Evolutionary conservation across 2,888 invertebrate species (phyloP), one percentile per base, ranked within the genome.

Genomic region (Dendrolimus pini): DNA sequence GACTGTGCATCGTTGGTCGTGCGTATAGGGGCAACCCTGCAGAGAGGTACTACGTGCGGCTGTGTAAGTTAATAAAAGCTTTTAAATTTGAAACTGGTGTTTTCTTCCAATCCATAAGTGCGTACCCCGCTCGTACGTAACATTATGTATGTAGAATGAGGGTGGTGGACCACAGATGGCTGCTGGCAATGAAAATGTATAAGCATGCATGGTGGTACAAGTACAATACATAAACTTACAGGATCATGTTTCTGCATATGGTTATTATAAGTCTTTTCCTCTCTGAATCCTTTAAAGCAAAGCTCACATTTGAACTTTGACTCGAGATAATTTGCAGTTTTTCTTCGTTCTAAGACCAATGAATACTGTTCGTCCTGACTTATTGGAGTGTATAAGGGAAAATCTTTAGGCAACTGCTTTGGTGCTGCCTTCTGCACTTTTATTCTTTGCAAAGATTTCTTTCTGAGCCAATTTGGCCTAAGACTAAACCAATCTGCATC

Each of bases 231-330:
- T 57, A 13, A 57, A 72, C 82, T 80, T 60, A 89, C 89, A 60
- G 88, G 82, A 62, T 87, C 80, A 72, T 90, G 89, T 70, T 89
- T 90, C 61, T 73, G 80, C 85, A 89, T 85, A 62, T 90, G 89
- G 47, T 86, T 88, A 52, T 69, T 74, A 59, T 80, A 89, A 0
- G 89, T 85, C 1, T 58, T 56, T 18, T 69, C 59, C 55, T 79
- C 79, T 13, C 89, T 69, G 54, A 84, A 90, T 0, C 89, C 89
- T 65, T 78, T 76, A 53, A 66, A 90, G 62, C 89, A 89, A 53
- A 81, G 47, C 55, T 83, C 72, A 62, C 89, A 90, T 55, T 80
- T 83, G 57, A 70, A 86, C 53, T 70, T 70, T 0, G 89, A 80
- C 41, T 87, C 85, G 7, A 75, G 65, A 62, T 86, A 90, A 56